Conservation (phyloP, 2,888 invertebrate genomes). For the Chrysolina oricalcia region DNA sequence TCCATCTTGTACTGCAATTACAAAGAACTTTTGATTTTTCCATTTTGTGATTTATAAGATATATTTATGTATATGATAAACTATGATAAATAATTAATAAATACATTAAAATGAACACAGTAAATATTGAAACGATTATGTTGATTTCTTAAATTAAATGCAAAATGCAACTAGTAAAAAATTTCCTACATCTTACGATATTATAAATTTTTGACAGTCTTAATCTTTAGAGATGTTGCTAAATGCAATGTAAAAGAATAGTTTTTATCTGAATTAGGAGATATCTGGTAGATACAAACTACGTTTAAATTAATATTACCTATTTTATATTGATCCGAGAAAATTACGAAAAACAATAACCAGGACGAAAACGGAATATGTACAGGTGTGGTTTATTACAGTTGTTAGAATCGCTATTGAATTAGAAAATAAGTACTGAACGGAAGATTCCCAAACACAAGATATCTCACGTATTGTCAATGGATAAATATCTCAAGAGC, state of each 20-base stretch:
- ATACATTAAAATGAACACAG: constrained; percentile 60
- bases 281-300: constrained; percentile 66
- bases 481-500: not conserved
- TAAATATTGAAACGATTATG: constrained; percentile 51
- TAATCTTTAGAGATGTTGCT: constrained; percentile 64
- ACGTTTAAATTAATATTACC: constrained; percentile 54
- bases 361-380: constrained; percentile 33
- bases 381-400: constrained; percentile 31
- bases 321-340: constrained; percentile 58
- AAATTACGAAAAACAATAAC: constrained; percentile 25
- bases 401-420: constrained; percentile 51
- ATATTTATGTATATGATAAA: constrained; percentile 50
- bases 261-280: constrained; percentile 64
- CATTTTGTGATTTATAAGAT: constrained; percentile 38
- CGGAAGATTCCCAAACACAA: constrained; percentile 21
- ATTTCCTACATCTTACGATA: constrained; percentile 62
- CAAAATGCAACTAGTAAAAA: constrained; percentile 63
- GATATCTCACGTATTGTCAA: not conserved
- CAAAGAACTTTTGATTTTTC: constrained; percentile 32
- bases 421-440: constrained; percentile 44
- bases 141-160: constrained; percentile 56
- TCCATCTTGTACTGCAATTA: constrained; percentile 15
- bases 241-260: constrained; percentile 69
- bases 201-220: constrained; percentile 68
- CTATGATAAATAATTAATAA: constrained; percentile 57